phyloP scores from a whole-genome alignment of 2,888 invertebrate genomes.

The Hirtodrosophila confusa region DNA sequence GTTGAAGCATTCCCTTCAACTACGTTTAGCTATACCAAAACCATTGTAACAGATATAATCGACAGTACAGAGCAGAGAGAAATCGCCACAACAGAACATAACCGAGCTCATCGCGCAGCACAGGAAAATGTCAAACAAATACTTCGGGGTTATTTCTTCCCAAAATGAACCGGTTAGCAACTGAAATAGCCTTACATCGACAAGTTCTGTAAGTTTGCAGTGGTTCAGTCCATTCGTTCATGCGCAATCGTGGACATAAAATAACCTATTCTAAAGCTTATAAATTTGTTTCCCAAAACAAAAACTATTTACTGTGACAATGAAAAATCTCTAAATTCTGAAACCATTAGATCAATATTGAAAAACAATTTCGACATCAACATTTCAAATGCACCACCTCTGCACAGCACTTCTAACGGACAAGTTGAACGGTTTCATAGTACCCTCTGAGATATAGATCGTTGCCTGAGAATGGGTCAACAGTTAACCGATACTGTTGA shows the following conservation, averaged over 20 bases:
- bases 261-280: slow-evolving; percentile 2
- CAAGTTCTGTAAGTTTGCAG: slow-evolving; percentile 4
- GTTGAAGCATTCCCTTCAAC: slow-evolving; percentile 6
- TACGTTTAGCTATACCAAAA: neutral
- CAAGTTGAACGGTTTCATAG: too few relatives aligned
- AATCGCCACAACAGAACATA: neutral
- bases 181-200: slow-evolving; percentile 4
- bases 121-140: slow-evolving; percentile 5
- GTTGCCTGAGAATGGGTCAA: too few relatives aligned
- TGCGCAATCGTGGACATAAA: slow-evolving; percentile 3
- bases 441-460: too few relatives aligned
- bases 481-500: too few relatives aligned
- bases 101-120: slow-evolving; percentile 1
- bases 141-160: slow-evolving; percentile 7
- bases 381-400: too few relatives aligned
- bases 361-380: too few relatives aligned
- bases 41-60: too few relatives aligned
- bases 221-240: neutral
- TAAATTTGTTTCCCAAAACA: slow-evolving; percentile 6
- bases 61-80: slow-evolving; percentile 3
- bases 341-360: too few relatives aligned
- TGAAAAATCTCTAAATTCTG: slow-evolving; percentile 1
- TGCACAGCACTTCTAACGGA: too few relatives aligned
- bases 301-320: slow-evolving; percentile 9
- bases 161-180: slow-evolving; percentile 3